A percentile compares a stretch with the other conserved stretches of the same genome.
phyloP scores from a whole-genome alignment of 2,797 vertebrate genomes.

The Enoplosus armatus region DNA sequence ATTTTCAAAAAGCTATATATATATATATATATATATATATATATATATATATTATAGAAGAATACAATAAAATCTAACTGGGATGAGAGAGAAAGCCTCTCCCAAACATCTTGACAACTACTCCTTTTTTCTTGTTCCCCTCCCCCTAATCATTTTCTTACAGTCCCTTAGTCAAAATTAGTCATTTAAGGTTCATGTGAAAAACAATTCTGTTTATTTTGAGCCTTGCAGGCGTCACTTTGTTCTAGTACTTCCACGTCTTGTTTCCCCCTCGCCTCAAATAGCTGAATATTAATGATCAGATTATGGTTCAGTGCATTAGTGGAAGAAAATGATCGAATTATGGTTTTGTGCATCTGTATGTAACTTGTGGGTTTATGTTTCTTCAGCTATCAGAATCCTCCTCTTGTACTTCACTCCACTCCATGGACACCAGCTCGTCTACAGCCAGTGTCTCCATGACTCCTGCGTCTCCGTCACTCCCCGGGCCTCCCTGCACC shows the following conservation, averaged over 20 bases:
- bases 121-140: not conserved
- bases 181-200: not conserved
- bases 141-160: not conserved
- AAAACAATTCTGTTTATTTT: not conserved
- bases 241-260: not conserved
- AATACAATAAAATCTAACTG: no score
- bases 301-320: not conserved
- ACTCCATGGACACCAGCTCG: slow-evolving; percentile 89
- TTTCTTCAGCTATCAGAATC: slow-evolving; percentile 87
- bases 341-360: not conserved
- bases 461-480: slow-evolving; percentile 77
- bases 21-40: no score
- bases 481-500: slow-evolving; percentile 74
- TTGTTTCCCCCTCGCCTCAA: not conserved
- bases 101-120: not conserved
- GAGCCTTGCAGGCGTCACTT: not conserved
- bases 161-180: not conserved
- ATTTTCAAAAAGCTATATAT: no score
- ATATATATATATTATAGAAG: no score
- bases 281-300: not conserved
- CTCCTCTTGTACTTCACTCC: slow-evolving; percentile 88
- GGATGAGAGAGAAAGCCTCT: no score
- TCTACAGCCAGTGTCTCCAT: slow-evolving; percentile 84
- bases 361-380: not conserved
- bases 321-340: not conserved